Evolutionary conservation across 2,113 vertebrate species (phyloP), one percentile per base, ranked within the genome.

Genomic region (Todiramphus chloris): DNA sequence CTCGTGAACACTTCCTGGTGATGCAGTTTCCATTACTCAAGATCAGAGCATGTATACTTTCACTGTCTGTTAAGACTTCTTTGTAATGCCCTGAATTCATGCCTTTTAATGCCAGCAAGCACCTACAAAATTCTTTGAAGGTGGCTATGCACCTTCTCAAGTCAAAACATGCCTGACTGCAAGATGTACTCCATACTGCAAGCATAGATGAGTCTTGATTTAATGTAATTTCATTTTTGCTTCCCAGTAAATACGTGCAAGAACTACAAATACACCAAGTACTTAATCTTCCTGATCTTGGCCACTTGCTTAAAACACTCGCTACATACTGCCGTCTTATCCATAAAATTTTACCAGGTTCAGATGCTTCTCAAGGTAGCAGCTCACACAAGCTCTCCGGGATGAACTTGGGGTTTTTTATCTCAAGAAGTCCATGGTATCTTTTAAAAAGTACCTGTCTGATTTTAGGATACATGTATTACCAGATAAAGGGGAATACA

Each of bases 71-170:
- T 83, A 50, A 92, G 55, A 35, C 37, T 74, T 79, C 85, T 80
- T 41, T 68, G 69, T 67, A 87, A 51, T 28, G 43, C 56, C 62
- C 80, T 35, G 33, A 89, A 68, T 87, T 60, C 83, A 67, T 89
- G 64, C 12, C 43, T 84, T 83, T 66, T 68, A 91, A 60, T 78
- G 73, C 87, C 87, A 91, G 87, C 30, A 92, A 95, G 73, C 69
- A 89, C 77, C 73, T 84, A 83, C 69, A 35, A 69, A 89, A 55
- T 56, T 91, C 94, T 96, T 89, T 95, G 96, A 95, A 94, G 76
- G 77, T 6, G 0, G 51, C 56, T 89, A 35, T 41, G 68, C 76
- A 81, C 44, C 16, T 86, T 81, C 83, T 83, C 94, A 89, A 68
- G 94, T 79, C 0, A 3, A 89, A 94, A 92, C 90, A 55, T 0